phyloP scores from a whole-genome alignment of 2,113 vertebrate species.

The Archocentrus centrarchus region DNA sequence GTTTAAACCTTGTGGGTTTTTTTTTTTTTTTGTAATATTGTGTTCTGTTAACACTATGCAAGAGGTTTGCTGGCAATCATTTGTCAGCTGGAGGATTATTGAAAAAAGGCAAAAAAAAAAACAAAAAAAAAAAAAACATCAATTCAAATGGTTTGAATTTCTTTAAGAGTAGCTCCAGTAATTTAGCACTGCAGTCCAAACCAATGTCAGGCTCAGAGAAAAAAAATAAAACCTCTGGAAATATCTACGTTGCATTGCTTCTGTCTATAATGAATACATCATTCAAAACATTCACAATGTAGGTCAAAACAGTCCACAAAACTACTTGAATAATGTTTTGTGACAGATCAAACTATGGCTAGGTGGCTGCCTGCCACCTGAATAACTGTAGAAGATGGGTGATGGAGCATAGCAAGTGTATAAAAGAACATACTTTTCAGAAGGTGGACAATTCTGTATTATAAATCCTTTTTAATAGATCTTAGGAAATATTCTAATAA shows the following conservation, averaged over 20 bases:
- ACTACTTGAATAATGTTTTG: not conserved
- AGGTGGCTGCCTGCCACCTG: fast-evolving
- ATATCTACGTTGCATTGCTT: no score
- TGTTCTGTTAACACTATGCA: not conserved
- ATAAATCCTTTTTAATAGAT: not conserved
- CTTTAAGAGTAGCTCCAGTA: not conserved
- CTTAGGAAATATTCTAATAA: not conserved
- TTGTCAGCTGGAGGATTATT: not conserved
- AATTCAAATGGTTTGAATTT: not conserved
- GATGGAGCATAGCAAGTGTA: no score
- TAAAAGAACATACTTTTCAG: not conserved
- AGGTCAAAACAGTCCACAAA: not conserved
- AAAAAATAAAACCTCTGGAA: not conserved
- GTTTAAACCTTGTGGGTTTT: not conserved
- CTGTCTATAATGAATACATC: no score
- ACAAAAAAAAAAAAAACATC: not conserved
- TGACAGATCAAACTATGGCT: no score
- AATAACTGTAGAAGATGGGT: not conserved
- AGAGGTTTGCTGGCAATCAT: not conserved
- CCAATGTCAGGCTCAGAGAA: no score
- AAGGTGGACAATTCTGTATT: not conserved
- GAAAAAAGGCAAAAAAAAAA: not conserved
- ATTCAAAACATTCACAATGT: not conserved
- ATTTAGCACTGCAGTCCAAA: not conserved
- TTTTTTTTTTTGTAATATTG: not conserved